Conservation (phyloP, 2,888 invertebrate genomes). For the Ceratothoa steindachneri region DNA sequence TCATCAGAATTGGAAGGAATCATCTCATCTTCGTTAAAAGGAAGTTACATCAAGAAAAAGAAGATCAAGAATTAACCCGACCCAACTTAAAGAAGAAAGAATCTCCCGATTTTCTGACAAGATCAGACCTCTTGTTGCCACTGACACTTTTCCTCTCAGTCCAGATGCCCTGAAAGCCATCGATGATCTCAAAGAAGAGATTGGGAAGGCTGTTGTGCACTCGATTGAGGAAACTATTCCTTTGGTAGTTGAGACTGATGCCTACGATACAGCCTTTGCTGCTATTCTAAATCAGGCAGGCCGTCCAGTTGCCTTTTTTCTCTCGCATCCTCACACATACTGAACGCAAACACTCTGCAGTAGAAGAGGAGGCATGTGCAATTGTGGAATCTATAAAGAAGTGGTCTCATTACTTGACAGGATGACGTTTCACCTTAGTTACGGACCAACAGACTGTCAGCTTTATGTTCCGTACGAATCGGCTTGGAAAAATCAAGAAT, state of each 20-base stretch:
- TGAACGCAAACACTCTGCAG: slow-evolving; percentile 1
- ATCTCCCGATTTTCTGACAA: no score
- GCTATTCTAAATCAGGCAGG: slow-evolving; percentile 1
- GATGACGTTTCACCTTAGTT: neutral
- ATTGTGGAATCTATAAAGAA: neutral
- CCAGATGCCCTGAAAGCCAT: no score
- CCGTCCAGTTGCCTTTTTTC: slow-evolving; percentile 6
- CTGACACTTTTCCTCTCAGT: no score
- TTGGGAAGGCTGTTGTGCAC: neutral
- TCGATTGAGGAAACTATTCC: neutral
- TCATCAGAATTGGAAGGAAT: no score
- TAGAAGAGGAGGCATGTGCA: neutral
- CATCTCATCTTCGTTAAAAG: no score
- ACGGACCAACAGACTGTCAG: slow-evolving; percentile 14
- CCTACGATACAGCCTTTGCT: neutral
- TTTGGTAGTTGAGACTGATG: slow-evolving; percentile 1
- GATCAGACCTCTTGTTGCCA: no score
- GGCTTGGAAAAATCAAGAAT: slow-evolving; percentile 1
- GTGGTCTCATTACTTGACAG: neutral
- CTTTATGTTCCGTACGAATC: slow-evolving; percentile 1
- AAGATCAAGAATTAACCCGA: no score
- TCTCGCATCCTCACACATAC: neutral
- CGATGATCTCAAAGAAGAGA: neutral
- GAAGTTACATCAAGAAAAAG: no score
- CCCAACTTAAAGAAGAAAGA: no score